Conservation (phyloP, 2,797 vertebrate genomes). For the Crossoptilon crossoptilon region DNA sequence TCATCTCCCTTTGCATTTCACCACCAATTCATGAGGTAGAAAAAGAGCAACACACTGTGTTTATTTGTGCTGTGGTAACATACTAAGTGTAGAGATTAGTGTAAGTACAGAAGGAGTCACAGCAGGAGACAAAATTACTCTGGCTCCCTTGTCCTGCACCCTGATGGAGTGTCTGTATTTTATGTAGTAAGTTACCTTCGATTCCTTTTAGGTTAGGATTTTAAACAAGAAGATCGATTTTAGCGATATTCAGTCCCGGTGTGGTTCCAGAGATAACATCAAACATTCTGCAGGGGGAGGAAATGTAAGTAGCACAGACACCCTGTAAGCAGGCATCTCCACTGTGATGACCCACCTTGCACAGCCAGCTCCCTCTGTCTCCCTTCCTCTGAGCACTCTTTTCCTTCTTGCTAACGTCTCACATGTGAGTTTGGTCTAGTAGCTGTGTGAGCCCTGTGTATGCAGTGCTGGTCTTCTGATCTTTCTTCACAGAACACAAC, state of each 20-base stretch:
- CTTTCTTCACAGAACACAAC: constrained; percentile 25
- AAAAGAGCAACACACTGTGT: neutral
- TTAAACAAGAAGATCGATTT: constrained; percentile 91
- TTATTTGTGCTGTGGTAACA: neutral
- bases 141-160: neutral
- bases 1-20: neutral
- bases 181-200: constrained; percentile 76
- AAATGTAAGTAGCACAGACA: constrained; percentile 87
- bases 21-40: neutral
- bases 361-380: constrained; percentile 40
- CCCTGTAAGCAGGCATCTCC: constrained; percentile 32
- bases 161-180: constrained; percentile 7
- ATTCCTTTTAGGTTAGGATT: constrained; percentile 89
- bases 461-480: constrained; percentile 35
- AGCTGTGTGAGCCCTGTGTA: neutral
- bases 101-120: neutral
- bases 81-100: neutral
- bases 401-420: constrained; percentile 37
- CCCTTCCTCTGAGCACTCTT: constrained; percentile 17
- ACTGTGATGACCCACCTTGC: constrained; percentile 38
- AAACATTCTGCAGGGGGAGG: constrained; percentile 90
- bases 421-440: neutral
- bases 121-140: neutral
- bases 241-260: constrained; percentile 91
- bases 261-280: constrained; percentile 94